Base-by-base conservation (phyloP, 2,113 vertebrate species). In the Eudyptes chrysolophus region DNA sequence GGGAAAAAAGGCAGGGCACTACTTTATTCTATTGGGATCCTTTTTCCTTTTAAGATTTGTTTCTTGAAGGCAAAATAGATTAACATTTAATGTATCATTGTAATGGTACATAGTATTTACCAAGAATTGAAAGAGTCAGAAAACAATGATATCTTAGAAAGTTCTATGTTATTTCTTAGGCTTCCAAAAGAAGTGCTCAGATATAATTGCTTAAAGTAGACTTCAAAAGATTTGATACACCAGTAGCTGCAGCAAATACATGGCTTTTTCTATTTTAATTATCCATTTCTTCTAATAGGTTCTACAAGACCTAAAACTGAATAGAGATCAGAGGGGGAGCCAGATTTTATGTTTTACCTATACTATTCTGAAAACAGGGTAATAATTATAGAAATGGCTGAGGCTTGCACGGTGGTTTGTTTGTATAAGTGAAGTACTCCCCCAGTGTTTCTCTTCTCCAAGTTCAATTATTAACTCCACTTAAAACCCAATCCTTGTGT, bases 381-480 rank as follows among this genome's bases (percentile, higher is more conserved):
- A 95, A 78, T 76, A 97, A 95, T 90, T 96, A 92, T 0, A 74
- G 49, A 95, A 95, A 89, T 76, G 93, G 77, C 75, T 90, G 76
- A 92, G 97, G 51, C 38, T 82, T 95, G 55, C 57, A 26, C 51
- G 87, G 88, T 52, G 42, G 58, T 94, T 75, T 90, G 78, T 97
- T 95, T 95, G 76, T 86, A 5, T 51, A 87, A 94, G 82, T 89
- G 61, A 96, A 84, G 55, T n/a, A 91, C 70, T 76, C 82, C 83
- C 71, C 62, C 55, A 86, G 46, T 84, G 94, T 85, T 94, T 94
- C 92, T 93, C 60, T 96, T 87, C 89, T 92, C 72, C 80, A 55
- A 96, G 72, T 90, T 94, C 84, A 95, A 38, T 89, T 78, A 95
- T 96, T 98, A 98, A 95, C 80, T 92, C 93, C 83, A 94, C 82